Evolutionary conservation across 2,113 vertebrate genomes (phyloP).

Genomic region (Boleophthalmus pectinirostris): DNA sequence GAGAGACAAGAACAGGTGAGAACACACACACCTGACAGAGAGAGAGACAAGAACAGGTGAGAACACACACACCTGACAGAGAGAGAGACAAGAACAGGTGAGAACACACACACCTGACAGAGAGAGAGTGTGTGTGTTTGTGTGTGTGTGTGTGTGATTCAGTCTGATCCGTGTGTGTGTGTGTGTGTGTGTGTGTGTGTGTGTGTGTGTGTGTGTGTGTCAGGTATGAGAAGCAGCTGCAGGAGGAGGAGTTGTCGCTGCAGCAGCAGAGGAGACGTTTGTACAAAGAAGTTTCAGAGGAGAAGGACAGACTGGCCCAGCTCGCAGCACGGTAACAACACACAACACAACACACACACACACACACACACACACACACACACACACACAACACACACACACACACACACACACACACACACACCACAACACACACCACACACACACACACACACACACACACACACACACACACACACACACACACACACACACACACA

Average conservation of each 20-base stretch:
- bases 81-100: slow-evolving; percentile 85
- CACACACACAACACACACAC: too few relatives aligned
- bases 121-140: neutral
- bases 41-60: slow-evolving; percentile 84
- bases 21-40: slow-evolving; percentile 68
- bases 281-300: slow-evolving; percentile 86
- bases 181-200: too few relatives aligned
- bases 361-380: too few relatives aligned
- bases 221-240: slow-evolving; percentile 91
- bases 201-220: neutral
- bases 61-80: slow-evolving; percentile 66
- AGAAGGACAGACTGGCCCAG: slow-evolving; percentile 88
- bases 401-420: too few relatives aligned
- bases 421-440: too few relatives aligned
- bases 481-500: too few relatives aligned
- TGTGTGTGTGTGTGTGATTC: too few relatives aligned
- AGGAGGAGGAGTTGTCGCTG: slow-evolving; percentile 87
- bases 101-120: neutral
- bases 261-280: slow-evolving; percentile 90
- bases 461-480: too few relatives aligned
- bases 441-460: too few relatives aligned
- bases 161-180: too few relatives aligned
- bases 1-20: slow-evolving; percentile 84
- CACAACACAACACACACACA: too few relatives aligned
- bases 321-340: slow-evolving; percentile 83